Percentiles rank a stretch among this genome's conserved stretches.
Conservation (phyloP, 2,797 vertebrate genomes). For the Cryptoblepharus egeriae region DNA sequence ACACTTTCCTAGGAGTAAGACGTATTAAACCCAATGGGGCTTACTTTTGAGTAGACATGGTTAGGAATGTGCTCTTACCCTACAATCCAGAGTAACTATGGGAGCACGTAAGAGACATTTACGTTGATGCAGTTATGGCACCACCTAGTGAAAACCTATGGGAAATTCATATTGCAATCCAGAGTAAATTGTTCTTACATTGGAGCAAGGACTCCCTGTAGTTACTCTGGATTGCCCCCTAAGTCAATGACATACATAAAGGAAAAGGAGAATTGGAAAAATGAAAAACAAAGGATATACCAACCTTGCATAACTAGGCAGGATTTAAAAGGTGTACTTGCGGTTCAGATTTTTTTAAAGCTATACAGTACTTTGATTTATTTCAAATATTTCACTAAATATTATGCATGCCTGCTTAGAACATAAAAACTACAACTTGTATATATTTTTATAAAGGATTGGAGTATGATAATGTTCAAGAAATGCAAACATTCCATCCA, state of each 20-base stretch:
- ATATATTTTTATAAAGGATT: constrained; percentile 61
- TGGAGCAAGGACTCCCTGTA: too few relatives aligned
- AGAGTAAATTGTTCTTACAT: too few relatives aligned
- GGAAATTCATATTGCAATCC: too few relatives aligned
- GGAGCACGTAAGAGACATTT: too few relatives aligned
- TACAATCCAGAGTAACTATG: too few relatives aligned
- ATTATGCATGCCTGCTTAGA: constrained; percentile 51
- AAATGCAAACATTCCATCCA: constrained; percentile 56
- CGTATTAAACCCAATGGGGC: too few relatives aligned
- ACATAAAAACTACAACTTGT: constrained; percentile 55
- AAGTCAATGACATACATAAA: not conserved
- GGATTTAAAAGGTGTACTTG: constrained; percentile 24
- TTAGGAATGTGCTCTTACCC: too few relatives aligned
- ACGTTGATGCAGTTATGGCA: too few relatives aligned
- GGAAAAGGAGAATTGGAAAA: not conserved
- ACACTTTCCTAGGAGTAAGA: too few relatives aligned
- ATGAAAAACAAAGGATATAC: constrained; percentile 11
- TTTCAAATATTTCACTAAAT: constrained; percentile 59
- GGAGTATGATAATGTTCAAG: constrained; percentile 49
- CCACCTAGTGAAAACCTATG: too few relatives aligned
- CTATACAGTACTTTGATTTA: constrained; percentile 41
- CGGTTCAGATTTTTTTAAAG: constrained; percentile 57
- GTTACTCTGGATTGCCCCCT: too few relatives aligned
- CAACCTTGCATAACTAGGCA: constrained; percentile 43
- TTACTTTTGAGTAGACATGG: too few relatives aligned